phyloP scores from a whole-genome alignment of 92 coral and sea anemone species.

The Phenganax stokvisi region DNA sequence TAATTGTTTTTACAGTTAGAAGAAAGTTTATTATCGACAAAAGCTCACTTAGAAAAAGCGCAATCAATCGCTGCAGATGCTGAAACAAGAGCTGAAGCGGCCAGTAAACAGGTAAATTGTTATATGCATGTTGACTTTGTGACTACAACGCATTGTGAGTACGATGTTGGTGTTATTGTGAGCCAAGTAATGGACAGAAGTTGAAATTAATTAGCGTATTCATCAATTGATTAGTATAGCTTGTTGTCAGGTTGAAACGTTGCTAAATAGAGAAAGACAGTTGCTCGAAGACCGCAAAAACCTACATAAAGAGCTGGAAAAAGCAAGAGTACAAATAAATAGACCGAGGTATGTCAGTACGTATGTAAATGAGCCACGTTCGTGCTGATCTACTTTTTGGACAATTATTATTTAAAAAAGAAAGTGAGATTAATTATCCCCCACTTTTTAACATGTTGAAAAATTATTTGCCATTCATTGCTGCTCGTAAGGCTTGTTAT shows the following conservation, averaged over 20 bases:
- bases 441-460: too few species aligned
- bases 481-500: too few species aligned
- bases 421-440: too few species aligned
- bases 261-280: constrained; percentile 87
- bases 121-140: too few species aligned
- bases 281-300: constrained; percentile 80
- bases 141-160: background rate
- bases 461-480: too few species aligned
- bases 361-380: background rate
- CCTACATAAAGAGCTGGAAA: constrained; percentile 76
- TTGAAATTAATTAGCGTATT: background rate
- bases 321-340: constrained; percentile 68
- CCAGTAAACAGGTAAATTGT: constrained; percentile 73
- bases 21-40: constrained; percentile 59
- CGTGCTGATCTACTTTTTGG: background rate
- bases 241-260: constrained; percentile 67
- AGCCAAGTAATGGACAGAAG: background rate
- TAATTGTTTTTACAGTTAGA: constrained; percentile 51
- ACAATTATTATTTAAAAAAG: too few species aligned
- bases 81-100: constrained; percentile 91
- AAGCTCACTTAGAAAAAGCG: constrained; percentile 56
- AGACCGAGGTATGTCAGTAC: constrained; percentile 59
- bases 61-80: constrained; percentile 86
- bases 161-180: too few species aligned
- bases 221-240: background rate